phyloP scores from a whole-genome alignment of 2,888 invertebrate species.

The Stomorhina lunata region DNA sequence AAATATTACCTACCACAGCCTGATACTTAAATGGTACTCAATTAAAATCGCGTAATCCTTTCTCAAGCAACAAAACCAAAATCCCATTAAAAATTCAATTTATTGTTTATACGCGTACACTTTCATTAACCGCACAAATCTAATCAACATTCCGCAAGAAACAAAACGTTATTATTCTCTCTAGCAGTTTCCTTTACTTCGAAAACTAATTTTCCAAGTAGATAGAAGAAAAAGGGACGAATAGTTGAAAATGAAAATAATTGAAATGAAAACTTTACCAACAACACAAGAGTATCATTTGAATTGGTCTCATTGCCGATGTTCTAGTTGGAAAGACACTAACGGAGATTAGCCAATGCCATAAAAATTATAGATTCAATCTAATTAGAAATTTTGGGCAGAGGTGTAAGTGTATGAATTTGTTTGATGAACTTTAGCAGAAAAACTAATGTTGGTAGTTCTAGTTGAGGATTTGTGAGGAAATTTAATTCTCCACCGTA shows the following conservation, averaged over 20 bases:
- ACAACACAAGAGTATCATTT: slow-evolving; percentile 5
- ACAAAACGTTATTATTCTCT: slow-evolving; percentile 12
- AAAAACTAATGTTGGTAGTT: too few species aligned
- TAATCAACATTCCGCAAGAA: slow-evolving; percentile 27
- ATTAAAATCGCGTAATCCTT: slow-evolving; percentile 22
- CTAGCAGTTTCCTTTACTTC: not conserved
- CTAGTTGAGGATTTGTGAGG: too few species aligned
- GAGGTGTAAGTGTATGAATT: slow-evolving; percentile 27
- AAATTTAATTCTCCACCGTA: too few species aligned
- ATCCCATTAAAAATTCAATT: slow-evolving; percentile 35
- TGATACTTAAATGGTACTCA: not conserved
- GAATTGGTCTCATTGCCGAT: slow-evolving; percentile 16
- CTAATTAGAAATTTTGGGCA: slow-evolving; percentile 75
- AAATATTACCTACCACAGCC: not conserved
- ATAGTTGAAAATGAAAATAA: slow-evolving; percentile 51
- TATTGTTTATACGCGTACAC: not conserved
- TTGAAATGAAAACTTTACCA: slow-evolving; percentile 43
- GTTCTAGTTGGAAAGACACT: slow-evolving; percentile 30
- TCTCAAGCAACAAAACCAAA: not conserved
- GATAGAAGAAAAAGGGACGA: not conserved
- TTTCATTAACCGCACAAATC: slow-evolving; percentile 40
- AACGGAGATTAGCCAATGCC: slow-evolving; percentile 67
- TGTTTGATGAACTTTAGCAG: not conserved
- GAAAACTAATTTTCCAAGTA: slow-evolving; percentile 22
- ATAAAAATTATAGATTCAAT: slow-evolving; percentile 78